Percentiles rank a stretch among this genome's conserved stretches.
These are phyloP conservation scores for Lagria hirta DNA, from an alignment of 2,888 invertebrate species.

Conservation along the genomic window DNA sequence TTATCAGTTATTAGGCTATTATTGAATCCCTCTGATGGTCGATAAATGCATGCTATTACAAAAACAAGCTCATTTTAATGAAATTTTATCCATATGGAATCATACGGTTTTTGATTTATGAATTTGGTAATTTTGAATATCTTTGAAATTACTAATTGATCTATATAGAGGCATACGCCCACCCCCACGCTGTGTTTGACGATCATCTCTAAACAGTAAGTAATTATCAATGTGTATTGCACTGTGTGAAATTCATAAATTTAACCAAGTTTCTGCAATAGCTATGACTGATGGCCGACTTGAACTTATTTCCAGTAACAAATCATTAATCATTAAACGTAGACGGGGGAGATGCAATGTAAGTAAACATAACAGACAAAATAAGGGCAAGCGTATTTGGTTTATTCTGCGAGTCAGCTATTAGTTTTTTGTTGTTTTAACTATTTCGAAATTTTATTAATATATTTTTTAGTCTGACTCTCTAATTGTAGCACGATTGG, in stretches of 20 bases:
- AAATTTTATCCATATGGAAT: slow-evolving; percentile 5
- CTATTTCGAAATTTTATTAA: no score
- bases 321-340: slow-evolving; percentile 2
- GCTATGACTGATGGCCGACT: neutral
- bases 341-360: no score
- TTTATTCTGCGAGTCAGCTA: no score
- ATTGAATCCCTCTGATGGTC: slow-evolving; percentile 1
- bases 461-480: no score
- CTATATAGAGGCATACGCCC: slow-evolving; percentile 3
- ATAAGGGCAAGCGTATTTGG: no score
- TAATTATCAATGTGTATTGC: slow-evolving; percentile 3
- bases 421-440: no score
- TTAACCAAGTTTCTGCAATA: slow-evolving; percentile 1
- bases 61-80: neutral
- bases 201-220: slow-evolving; percentile 4
- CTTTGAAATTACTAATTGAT: slow-evolving; percentile 1
- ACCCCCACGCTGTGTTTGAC: neutral
- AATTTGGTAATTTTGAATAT: slow-evolving; percentile 4
- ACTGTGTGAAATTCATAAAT: neutral
- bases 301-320: slow-evolving; percentile 1
- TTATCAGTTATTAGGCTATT: slow-evolving; percentile 3
- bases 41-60: slow-evolving; percentile 3
- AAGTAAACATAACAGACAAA: no score
- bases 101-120: slow-evolving; percentile 1
- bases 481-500: no score